Conservation (phyloP, 2,113 vertebrate species). For the Leucosticte australis region DNA sequence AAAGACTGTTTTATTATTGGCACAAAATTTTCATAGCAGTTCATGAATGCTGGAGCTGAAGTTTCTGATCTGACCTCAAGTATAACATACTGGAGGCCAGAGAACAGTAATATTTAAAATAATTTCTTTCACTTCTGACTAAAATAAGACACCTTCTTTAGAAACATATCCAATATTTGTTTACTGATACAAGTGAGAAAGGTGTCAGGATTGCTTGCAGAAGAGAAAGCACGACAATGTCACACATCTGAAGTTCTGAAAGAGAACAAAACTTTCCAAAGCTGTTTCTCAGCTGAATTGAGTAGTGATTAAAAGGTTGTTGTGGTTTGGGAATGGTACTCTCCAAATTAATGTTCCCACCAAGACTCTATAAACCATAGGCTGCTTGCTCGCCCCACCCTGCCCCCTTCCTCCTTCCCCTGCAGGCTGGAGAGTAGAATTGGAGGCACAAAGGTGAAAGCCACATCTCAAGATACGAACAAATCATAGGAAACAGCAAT, state of each 20-base stretch:
- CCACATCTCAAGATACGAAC: background rate
- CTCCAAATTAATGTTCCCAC: background rate
- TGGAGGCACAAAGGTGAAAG: background rate
- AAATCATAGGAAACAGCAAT: background rate
- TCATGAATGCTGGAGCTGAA: background rate
- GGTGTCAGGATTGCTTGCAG: fast-evolving
- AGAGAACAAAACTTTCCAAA: background rate
- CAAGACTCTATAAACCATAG: background rate
- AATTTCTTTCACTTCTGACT: background rate
- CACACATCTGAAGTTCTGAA: background rate
- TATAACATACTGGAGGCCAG: background rate
- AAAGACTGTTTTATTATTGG: background rate
- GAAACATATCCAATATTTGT: background rate
- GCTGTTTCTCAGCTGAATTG: background rate
- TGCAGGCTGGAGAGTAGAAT: background rate
- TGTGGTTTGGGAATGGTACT: background rate
- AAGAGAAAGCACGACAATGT: background rate
- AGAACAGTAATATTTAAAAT: background rate
- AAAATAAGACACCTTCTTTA: background rate
- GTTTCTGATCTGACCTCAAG: background rate
- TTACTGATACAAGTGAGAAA: background rate
- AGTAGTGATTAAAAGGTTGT: background rate
- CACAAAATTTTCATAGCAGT: background rate
- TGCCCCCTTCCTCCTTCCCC: background rate
- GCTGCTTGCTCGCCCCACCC: fast-evolving